Base-by-base conservation (phyloP, 2,113 vertebrate species). In the Triplophysa tibetana region DNA sequence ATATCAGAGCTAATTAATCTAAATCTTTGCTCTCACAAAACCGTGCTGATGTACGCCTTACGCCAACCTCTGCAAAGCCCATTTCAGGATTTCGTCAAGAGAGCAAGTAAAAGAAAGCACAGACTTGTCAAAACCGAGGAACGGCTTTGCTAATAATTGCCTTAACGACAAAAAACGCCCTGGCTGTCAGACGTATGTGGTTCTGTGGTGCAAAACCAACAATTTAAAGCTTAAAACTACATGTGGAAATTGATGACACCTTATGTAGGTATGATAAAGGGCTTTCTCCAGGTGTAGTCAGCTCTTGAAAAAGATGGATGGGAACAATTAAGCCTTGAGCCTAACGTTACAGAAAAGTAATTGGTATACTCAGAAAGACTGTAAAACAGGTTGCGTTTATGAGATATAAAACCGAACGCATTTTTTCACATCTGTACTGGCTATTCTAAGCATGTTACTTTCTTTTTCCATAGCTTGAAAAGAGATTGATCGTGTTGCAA, bases 1-100 rank as follows among this genome's bases (percentile, higher is more conserved):
- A 65, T 83, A 83, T 83, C 81, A 12, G 1, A 79, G 75, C 75
- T 85, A 83, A 85, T 83, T 83, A 81, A 83, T 83, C 81, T 67
- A 45, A 70, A 75, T 45, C 66, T 58, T 74, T 79, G 26, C 70
- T 70, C 66, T 24, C 64, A 84, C 58, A 79, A 82, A 82, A 79
- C 76, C 64, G 9, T 50, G 17, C 66, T 70, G 48, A 75, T 70
- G 50, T 70, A 66, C 6, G 73, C 43, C 8, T 3, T 29, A 29
- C 58, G 2, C 11, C 58, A 75, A 77, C 45, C 19, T 12, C 12
- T 16, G 62, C 12, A 65, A 45, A 75, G 73, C 23, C 58, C 21
- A 29, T 63, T 48, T 75, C 41, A 45, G 38, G 72, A 63, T 11
- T 48, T 23, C 16, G 19, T 21, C 19, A 43, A 61, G 26, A 61